Conservation (phyloP, 2,113 vertebrate species). For the Apodemus speciosus region DNA sequence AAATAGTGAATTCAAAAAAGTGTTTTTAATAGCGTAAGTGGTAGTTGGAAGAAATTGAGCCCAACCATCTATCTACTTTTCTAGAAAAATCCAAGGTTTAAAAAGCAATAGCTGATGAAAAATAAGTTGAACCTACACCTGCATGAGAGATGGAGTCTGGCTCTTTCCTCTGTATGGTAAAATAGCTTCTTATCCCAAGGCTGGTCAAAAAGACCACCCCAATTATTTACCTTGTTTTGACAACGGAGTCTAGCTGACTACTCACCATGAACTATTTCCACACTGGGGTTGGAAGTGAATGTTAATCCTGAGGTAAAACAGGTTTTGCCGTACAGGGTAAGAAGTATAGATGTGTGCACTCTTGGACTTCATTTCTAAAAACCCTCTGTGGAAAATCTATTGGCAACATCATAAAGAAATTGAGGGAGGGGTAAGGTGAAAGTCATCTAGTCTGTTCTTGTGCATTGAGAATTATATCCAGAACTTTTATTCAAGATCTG, state of each 20-base stretch:
- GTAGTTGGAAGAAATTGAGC: background rate
- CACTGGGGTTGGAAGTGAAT: background rate
- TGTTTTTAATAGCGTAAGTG: background rate
- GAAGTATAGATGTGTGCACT: background rate
- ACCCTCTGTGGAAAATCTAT: background rate
- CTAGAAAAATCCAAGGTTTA: background rate
- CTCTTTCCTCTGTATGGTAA: background rate
- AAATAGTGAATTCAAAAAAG: background rate
- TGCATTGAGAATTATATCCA: background rate
- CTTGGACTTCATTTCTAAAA: constrained; percentile 44
- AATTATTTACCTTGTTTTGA: background rate
- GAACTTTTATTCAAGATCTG: background rate
- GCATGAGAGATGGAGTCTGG: background rate
- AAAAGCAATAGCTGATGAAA: background rate
- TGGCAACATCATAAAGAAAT: background rate
- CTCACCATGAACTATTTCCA: background rate
- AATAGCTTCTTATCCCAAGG: too few species aligned
- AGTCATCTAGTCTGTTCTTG: background rate
- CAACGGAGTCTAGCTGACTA: too few species aligned
- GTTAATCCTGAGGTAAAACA: background rate
- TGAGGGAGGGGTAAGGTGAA: background rate
- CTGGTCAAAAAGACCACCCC: background rate
- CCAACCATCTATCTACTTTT: background rate
- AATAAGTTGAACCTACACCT: background rate
- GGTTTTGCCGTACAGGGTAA: background rate